Conservation (phyloP, 2,888 invertebrate species). For the Conops quadrifasciatus region DNA sequence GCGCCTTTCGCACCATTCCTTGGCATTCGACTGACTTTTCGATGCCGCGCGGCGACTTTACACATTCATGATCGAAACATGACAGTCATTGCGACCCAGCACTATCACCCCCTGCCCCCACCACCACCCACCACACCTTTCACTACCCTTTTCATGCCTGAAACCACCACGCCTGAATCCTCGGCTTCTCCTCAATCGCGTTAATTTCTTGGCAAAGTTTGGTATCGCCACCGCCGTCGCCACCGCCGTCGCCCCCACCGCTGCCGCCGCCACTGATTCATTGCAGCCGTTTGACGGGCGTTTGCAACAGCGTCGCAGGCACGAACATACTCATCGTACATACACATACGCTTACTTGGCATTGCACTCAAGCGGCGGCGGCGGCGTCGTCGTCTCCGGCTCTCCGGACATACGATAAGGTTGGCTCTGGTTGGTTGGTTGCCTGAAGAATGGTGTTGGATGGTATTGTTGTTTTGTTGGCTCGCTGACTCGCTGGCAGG, state of each 20-base stretch:
- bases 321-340: no score
- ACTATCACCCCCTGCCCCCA: no score
- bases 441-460: background rate
- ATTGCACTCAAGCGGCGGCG: no score
- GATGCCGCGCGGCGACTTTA: no score
- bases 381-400: no score
- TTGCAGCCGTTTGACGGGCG: conserved; percentile 18
- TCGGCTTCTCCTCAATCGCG: conserved; percentile 3
- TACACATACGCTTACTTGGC: conserved; percentile 16
- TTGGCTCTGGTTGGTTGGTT: no score
- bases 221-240: no score
- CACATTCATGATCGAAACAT: no score
- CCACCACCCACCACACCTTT: conserved; percentile 1
- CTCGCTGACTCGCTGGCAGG: conserved; percentile 1
- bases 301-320: conserved; percentile 12
- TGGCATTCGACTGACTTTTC: no score
- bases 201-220: conserved; percentile 14
- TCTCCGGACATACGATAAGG: no score
- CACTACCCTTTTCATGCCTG: background rate
- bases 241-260: background rate
- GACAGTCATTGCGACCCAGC: no score
- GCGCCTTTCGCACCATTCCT: no score
- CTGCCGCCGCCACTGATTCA: conserved; percentile 20
- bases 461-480: background rate
- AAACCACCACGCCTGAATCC: background rate